phyloP scores from a whole-genome alignment of 2,888 invertebrate species.

The Himalopsyche anomala region DNA sequence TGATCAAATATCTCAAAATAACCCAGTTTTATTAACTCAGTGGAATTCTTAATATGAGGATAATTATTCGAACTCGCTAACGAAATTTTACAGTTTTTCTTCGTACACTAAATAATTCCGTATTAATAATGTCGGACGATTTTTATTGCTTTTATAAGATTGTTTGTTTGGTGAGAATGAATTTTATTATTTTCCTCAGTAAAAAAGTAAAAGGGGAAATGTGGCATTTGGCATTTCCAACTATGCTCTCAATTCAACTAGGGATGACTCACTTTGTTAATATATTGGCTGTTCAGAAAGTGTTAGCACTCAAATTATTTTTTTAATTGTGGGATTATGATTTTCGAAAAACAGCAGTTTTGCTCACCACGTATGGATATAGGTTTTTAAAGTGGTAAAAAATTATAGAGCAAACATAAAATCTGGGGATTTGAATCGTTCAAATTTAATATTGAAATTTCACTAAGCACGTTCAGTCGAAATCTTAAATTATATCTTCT shows the following conservation, averaged over 20 bases:
- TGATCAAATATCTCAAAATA: no score
- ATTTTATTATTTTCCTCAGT: slow-evolving; percentile 23
- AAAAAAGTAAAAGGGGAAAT: slow-evolving; percentile 19
- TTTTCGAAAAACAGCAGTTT: no score
- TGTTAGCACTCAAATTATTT: not conserved
- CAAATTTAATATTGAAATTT: no score
- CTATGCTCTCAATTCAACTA: slow-evolving; percentile 45
- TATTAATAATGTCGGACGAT: not conserved
- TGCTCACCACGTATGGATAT: no score
- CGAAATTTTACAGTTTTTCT: not conserved
- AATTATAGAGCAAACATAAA: no score
- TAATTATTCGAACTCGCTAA: not conserved
- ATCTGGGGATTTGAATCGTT: no score
- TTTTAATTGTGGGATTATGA: no score
- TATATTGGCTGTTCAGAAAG: slow-evolving; percentile 51
- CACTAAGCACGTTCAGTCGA: no score
- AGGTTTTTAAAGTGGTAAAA: no score
- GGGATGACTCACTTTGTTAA: slow-evolving; percentile 57
- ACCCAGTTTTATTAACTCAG: not conserved
- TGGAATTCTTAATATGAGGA: not conserved
- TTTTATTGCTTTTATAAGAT: slow-evolving; percentile 13
- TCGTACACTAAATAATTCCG: not conserved
- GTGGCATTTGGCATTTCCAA: slow-evolving; percentile 37
- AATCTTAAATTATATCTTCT: no score
- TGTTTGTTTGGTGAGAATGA: not conserved